Evolutionary conservation across 2,888 invertebrate genomes (phyloP).

Genomic region (Agapetus fuscipes): DNA sequence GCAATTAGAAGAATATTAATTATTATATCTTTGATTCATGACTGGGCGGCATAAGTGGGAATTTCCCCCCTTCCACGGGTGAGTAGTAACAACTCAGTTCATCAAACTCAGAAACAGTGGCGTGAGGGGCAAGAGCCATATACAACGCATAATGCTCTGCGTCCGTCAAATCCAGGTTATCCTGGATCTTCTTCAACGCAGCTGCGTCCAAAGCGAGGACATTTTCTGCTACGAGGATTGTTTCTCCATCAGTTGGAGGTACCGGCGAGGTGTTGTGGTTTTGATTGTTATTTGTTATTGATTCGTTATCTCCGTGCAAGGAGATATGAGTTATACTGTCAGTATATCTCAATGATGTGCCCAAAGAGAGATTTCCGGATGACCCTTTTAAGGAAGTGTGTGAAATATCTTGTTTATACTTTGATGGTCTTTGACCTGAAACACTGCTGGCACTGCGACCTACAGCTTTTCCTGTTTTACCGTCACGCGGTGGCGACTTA

Average conservation of each 20-base stretch:
- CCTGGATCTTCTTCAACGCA: conserved; percentile 35
- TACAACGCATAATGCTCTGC: conserved; percentile 84
- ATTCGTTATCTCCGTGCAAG: conserved; percentile 48
- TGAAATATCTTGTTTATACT: conserved; percentile 36
- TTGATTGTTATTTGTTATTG: conserved; percentile 30
- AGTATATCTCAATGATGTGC: conserved; percentile 37
- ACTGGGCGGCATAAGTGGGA: conserved; percentile 37
- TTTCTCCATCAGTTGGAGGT: conserved; percentile 45
- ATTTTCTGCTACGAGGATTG: conserved; percentile 50
- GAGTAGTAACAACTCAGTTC: conserved; percentile 82
- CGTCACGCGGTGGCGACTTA: conserved; percentile 38
- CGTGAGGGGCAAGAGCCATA: conserved; percentile 76
- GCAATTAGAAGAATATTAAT: too few relatives aligned
- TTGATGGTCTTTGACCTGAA: conserved; percentile 47
- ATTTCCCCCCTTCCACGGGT: conserved; percentile 69
- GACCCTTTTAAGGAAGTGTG: conserved; percentile 34
- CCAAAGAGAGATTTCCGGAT: conserved; percentile 31
- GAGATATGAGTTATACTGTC: conserved; percentile 58
- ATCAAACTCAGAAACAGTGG: conserved; percentile 80
- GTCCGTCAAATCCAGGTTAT: conserved; percentile 66
- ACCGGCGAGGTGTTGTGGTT: conserved; percentile 32
- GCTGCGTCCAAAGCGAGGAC: conserved; percentile 39
- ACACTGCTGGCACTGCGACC: conserved; percentile 52
- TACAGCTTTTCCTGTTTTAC: conserved; percentile 38
- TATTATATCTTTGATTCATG: conserved; percentile 25